These are phyloP conservation scores for Rhinogobius similis DNA, from an alignment of 2,113 vertebrate genomes.

Conservation along the genomic window DNA sequence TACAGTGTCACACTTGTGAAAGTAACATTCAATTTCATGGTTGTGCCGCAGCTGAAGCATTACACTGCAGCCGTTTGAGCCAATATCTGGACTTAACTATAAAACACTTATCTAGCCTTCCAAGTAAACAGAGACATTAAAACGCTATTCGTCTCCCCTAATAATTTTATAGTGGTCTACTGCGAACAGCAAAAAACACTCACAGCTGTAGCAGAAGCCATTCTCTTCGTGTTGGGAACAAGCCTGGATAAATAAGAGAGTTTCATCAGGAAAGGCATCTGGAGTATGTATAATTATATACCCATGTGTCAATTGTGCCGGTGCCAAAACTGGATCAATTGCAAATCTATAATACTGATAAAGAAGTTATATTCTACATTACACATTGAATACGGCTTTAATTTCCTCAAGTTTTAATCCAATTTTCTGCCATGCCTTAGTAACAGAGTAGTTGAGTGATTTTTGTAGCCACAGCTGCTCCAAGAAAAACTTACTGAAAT, in stretches of 20 bases:
- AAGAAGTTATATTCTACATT: too few relatives aligned
- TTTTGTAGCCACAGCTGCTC: too few relatives aligned
- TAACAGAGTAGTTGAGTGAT: too few relatives aligned
- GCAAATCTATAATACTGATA: too few relatives aligned
- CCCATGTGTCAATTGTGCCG: too few relatives aligned
- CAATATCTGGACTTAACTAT: constrained; percentile 14
- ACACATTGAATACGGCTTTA: too few relatives aligned
- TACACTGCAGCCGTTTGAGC: constrained; percentile 13
- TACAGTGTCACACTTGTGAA: constrained; percentile 10
- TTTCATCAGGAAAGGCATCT: not conserved
- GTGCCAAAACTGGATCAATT: too few relatives aligned
- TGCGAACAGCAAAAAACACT: not conserved
- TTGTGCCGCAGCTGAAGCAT: constrained; percentile 36
- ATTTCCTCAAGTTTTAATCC: too few relatives aligned
- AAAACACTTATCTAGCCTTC: constrained; percentile 15
- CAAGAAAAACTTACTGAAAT: too few relatives aligned
- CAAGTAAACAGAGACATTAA: constrained; percentile 10
- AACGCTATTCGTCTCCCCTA: constrained; percentile 17
- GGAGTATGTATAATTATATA: not conserved
- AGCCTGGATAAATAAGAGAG: not conserved
- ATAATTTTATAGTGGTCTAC: not conserved
- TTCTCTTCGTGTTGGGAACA: not conserved
- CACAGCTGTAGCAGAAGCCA: not conserved
- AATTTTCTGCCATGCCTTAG: too few relatives aligned
- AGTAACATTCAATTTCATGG: constrained; percentile 28